Percentiles rank a stretch among this genome's conserved stretches.
phyloP scores from a whole-genome alignment of 1,140 invertebrate species.

The Procambarus virginalis region DNA sequence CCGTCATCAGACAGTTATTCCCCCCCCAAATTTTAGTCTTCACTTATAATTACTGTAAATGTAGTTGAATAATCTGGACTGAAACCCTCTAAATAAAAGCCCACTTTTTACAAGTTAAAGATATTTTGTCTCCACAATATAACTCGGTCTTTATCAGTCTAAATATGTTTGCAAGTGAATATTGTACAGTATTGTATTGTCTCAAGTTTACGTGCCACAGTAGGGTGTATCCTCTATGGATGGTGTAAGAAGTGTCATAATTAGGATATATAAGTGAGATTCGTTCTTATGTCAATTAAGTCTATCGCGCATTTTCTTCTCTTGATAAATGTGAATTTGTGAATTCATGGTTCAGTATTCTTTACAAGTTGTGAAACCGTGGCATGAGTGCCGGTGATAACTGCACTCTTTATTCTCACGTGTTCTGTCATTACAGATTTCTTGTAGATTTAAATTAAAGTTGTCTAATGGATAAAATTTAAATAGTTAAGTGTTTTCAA shows the following conservation, averaged over 20 bases:
- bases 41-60: not conserved
- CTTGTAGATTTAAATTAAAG: no score
- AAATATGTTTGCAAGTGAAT: not conserved
- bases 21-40: not conserved
- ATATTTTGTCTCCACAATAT: not conserved
- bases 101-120: not conserved
- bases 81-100: not conserved
- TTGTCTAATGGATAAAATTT: no score
- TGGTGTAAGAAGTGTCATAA: constrained; percentile 42
- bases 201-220: constrained; percentile 41
- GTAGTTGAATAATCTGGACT: not conserved
- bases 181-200: not conserved
- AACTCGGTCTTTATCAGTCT: not conserved
- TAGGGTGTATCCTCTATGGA: constrained; percentile 24
- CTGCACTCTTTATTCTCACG: no score
- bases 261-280: constrained; percentile 15
- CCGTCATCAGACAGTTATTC: not conserved
- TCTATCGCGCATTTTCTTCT: not conserved
- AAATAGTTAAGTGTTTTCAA: no score
- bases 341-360: no score
- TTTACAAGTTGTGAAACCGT: no score
- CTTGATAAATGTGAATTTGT: not conserved
- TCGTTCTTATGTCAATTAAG: not conserved
- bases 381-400: no score
- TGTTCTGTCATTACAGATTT: no score